These are phyloP conservation scores for Pseudorectes ferrugineus DNA, from an alignment of 2,113 vertebrate genomes.

Conservation along the genomic window DNA sequence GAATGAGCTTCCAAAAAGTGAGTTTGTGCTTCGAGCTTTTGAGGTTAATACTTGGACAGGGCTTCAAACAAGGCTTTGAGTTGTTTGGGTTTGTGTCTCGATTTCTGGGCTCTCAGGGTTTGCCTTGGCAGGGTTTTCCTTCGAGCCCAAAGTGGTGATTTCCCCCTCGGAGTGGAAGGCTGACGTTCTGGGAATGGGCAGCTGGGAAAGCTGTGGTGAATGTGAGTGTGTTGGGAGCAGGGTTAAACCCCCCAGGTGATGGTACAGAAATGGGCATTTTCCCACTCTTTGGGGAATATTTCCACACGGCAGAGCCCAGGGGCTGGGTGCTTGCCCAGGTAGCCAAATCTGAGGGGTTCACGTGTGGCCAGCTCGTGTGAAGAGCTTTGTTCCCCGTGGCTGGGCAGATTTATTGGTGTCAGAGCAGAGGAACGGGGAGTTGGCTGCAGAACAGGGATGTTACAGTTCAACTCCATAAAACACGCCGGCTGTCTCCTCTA, in stretches of 20 bases:
- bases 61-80: not conserved
- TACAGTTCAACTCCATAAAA: conserved; percentile 56
- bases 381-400: not conserved
- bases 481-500: conserved; percentile 15
- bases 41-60: fast-evolving
- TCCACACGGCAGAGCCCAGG: fast-evolving
- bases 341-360: not conserved
- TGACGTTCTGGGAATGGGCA: not conserved
- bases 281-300: not conserved
- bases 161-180: fast-evolving
- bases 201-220: not conserved
- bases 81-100: not conserved
- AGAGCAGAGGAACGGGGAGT: not conserved
- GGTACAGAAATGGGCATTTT: fast-evolving
- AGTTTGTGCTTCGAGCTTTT: not conserved
- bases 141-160: fast-evolving
- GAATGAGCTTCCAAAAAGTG: not conserved
- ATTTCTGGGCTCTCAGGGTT: not conserved
- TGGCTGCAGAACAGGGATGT: conserved; percentile 60
- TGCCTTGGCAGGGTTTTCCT: not conserved
- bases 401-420: conserved; percentile 26
- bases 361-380: not conserved
- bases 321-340: not conserved
- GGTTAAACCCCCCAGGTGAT: not conserved
- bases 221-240: fast-evolving